Base-by-base conservation (phyloP, 1,140 invertebrate genomes). In the Carposina sasakii region DNA sequence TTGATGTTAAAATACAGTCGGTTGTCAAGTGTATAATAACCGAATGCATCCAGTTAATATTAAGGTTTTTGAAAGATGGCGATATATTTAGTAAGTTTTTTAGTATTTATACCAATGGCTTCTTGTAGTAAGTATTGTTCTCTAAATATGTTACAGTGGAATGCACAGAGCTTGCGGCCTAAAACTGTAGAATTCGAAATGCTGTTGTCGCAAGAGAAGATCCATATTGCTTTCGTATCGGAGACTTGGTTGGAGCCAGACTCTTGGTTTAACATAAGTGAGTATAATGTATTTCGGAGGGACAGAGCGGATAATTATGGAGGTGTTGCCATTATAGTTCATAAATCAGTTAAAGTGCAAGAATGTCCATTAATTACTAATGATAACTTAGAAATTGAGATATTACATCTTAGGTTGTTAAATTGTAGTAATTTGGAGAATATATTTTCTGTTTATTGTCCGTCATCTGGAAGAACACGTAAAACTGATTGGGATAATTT, bases 241-340 rank as follows among this genome's bases (percentile, higher is more conserved):
- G 47, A 48, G 13, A 48, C 47, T 5, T 48, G 47, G 47, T 16
- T 48, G 2, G 9, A 28, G 13, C 10, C 10, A 2, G 20, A 41
- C 16, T 8, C 3, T 9, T 3, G 13, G 8, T 40, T 31, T n/a
- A 48, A 24, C 5, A 2, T 48, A 30, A 40, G 26, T 9, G 20
- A 24, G 3, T 48, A 48, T 39, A 48, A 48, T n/a, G 9, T 48
- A 4, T 40, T 30, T 15, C 22, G 47, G 1, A 0, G 2, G 6
- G 47, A 48, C 17, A 30, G 47, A 15, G 5, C 12, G n/a, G 47
- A 48, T 31, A n/a, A n/a, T 17, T 41, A 31, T 15, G 47, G 47
- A 3, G 47, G 47, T 21, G 30, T 48, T 8, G 16, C 19, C 0
- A 28, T 48, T 31, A 3, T 41, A 5, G 10, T 10, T 0, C 47